Conservation (phyloP, 2,113 vertebrate species). For the Myiagra hebetior region DNA sequence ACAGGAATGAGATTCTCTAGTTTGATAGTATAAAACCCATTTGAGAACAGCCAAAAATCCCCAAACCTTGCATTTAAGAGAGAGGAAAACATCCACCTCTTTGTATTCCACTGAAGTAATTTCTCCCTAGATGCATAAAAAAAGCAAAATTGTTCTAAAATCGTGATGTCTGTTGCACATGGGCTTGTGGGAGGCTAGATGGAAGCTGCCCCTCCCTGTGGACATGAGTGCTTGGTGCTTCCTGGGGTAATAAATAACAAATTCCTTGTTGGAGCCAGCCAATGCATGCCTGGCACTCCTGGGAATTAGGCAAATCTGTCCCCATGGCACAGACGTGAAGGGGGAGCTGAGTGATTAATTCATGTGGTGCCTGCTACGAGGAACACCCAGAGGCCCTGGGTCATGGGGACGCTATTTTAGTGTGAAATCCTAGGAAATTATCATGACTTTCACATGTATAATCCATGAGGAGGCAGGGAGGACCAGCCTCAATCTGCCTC, state of each 20-base stretch:
- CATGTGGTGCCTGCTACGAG: not conserved
- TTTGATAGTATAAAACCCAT: not conserved
- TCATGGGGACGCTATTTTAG: not conserved
- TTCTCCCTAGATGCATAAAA: not conserved
- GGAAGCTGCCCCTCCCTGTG: not conserved
- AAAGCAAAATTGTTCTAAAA: not conserved
- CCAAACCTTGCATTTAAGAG: not conserved
- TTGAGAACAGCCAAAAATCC: not conserved
- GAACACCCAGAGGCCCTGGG: not conserved
- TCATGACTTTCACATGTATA: constrained; percentile 2
- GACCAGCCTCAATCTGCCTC: not conserved
- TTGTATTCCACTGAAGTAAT: not conserved
- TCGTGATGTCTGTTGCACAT: not conserved
- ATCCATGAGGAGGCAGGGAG: not conserved
- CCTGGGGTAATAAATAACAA: not conserved
- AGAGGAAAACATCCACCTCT: not conserved
- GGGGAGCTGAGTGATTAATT: not conserved
- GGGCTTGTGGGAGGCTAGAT: not conserved
- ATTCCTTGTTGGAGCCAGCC: not conserved
- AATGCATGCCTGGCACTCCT: not conserved
- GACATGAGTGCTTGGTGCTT: not conserved
- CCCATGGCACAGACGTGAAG: not conserved
- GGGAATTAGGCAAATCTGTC: not conserved
- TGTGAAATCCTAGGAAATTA: not conserved
- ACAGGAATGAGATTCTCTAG: not conserved